Conservation (phyloP, 2,888 invertebrate species). For the Baronia brevicornis region DNA sequence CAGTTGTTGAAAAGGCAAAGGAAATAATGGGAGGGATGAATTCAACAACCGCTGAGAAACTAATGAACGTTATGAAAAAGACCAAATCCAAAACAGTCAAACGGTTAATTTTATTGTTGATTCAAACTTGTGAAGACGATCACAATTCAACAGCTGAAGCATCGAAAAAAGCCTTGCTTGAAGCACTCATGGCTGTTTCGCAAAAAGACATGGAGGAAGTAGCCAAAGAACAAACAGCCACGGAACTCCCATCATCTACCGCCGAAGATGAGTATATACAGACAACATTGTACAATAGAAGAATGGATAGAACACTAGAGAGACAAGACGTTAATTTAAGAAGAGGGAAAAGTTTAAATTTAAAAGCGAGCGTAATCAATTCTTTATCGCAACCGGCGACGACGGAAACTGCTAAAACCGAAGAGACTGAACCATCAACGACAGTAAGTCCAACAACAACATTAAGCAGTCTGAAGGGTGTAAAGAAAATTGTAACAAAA, state of each 20-base stretch:
- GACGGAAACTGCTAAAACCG: conserved; percentile 35
- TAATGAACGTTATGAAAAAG: conserved; percentile 88
- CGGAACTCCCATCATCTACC: conserved; percentile 35
- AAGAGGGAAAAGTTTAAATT: conserved; percentile 48
- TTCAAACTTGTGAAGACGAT: conserved; percentile 85
- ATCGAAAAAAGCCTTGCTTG: conserved; percentile 80
- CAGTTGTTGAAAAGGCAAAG: conserved; percentile 81
- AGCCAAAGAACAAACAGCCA: conserved; percentile 48
- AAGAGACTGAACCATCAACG: conserved; percentile 41
- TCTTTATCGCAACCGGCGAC: conserved; percentile 53
- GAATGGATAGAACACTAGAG: conserved; percentile 31
- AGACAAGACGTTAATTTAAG: conserved; percentile 19
- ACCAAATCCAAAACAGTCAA: conserved; percentile 85
- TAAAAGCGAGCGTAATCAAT: conserved; percentile 55
- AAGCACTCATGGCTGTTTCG: conserved; percentile 80
- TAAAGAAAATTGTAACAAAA: conserved; percentile 46
- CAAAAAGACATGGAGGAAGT: conserved; percentile 72
- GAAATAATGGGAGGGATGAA: conserved; percentile 86
- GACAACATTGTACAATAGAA: conserved; percentile 35
- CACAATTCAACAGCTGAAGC: conserved; percentile 82
- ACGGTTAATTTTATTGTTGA: conserved; percentile 82
- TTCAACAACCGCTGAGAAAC: conserved; percentile 81
- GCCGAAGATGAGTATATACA: conserved; percentile 33
- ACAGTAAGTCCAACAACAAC: conserved; percentile 46
- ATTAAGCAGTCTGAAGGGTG: conserved; percentile 45